Percentiles rank a stretch among this genome's conserved stretches.
Conservation (phyloP, 1,140 invertebrate species). For the Lasioglossum baleicum region DNA sequence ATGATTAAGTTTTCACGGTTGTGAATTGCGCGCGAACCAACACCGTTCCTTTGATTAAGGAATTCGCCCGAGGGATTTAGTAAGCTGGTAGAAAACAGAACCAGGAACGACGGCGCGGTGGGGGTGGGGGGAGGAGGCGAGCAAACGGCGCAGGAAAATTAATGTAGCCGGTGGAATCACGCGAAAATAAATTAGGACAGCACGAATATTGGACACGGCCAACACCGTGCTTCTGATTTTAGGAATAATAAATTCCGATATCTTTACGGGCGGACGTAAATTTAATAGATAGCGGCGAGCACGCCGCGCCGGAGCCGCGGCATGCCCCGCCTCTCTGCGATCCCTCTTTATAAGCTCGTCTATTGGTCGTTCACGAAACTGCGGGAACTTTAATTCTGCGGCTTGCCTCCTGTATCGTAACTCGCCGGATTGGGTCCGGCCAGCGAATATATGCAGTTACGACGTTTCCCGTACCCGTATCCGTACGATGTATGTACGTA, state of each 20-base stretch:
- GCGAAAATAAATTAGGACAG: slow-evolving; percentile 51
- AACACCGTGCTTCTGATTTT: slow-evolving; percentile 46
- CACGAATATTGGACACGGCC: slow-evolving; percentile 32
- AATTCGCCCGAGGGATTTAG: slow-evolving; percentile 28
- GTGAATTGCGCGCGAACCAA: slow-evolving; percentile 41
- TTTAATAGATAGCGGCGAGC: slow-evolving; percentile 29
- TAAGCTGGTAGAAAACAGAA: slow-evolving; percentile 27
- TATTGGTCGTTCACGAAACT: slow-evolving; percentile 28
- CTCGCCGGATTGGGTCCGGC: no score
- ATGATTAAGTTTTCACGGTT: slow-evolving; percentile 33
- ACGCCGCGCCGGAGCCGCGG: no score
- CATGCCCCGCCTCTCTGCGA: no score
- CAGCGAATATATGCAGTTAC: background rate
- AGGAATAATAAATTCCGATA: slow-evolving; percentile 57
- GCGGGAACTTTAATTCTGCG: slow-evolving; percentile 15
- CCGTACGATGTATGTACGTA: background rate
- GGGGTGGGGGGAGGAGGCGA: background rate
- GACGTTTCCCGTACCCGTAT: background rate
- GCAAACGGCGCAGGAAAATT: slow-evolving; percentile 24
- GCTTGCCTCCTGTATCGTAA: background rate
- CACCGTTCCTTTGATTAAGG: slow-evolving; percentile 43
- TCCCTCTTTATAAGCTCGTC: slow-evolving; percentile 3
- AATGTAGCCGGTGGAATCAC: slow-evolving; percentile 42
- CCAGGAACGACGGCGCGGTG: background rate
- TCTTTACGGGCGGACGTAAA: slow-evolving; percentile 51